These are phyloP conservation scores for Macrophya annulata DNA, from an alignment of 2,888 invertebrate genomes.

Conservation along the genomic window DNA sequence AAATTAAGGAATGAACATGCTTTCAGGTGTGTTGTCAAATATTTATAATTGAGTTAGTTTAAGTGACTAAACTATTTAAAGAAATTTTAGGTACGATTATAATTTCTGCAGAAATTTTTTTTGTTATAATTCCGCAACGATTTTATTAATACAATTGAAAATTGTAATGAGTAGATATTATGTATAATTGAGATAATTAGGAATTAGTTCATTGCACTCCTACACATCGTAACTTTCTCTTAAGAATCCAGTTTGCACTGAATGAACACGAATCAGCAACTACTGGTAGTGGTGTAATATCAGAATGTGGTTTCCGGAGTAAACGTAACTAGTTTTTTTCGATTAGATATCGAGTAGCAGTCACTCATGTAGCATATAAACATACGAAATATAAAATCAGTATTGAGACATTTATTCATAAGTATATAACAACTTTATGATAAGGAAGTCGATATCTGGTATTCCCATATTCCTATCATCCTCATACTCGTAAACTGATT, in stretches of 20 bases:
- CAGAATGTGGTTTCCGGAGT: slow-evolving; percentile 36
- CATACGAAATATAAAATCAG: slow-evolving; percentile 22
- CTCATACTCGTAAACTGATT: not conserved
- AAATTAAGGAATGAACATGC: not conserved
- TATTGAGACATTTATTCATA: not conserved
- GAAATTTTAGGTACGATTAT: not conserved
- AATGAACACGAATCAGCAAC: slow-evolving; percentile 12
- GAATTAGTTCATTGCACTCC: not conserved
- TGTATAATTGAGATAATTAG: not conserved
- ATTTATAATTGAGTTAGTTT: not conserved
- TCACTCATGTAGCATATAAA: not conserved
- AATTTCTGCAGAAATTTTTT: not conserved
- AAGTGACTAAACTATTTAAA: not conserved
- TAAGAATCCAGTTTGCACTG: not conserved
- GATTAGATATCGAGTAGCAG: slow-evolving; percentile 38
- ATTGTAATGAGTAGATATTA: not conserved
- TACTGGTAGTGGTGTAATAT: slow-evolving; percentile 22
- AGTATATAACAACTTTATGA: not conserved
- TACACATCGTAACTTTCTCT: not conserved
- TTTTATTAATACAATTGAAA: not conserved
- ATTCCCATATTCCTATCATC: not conserved
- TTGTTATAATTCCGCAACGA: not conserved
- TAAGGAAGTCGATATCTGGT: not conserved
- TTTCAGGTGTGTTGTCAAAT: not conserved
- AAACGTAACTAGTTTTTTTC: slow-evolving; percentile 9